Percentiles rank a stretch among this genome's conserved stretches.
Conservation (phyloP, 2,797 vertebrate genomes). For the Chanos chanos region DNA sequence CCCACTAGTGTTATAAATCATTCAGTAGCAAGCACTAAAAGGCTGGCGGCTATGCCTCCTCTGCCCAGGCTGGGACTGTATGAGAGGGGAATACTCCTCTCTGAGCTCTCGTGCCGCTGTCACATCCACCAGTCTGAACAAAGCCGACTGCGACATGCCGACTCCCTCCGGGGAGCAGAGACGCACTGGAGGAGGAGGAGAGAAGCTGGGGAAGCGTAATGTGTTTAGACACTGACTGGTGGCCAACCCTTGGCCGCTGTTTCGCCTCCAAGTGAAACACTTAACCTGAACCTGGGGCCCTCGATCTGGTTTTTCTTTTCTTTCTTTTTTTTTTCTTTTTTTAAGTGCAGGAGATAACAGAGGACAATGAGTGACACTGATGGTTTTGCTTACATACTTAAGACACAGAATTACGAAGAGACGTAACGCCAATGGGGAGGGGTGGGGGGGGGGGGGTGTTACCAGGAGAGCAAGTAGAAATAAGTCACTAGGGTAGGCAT, state of each 20-base stretch:
- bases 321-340: not conserved
- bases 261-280: slow-evolving; percentile 51
- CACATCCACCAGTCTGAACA: slow-evolving; percentile 22
- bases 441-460: too few relatives aligned
- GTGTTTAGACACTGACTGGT: slow-evolving; percentile 53
- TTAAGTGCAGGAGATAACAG: too few relatives aligned
- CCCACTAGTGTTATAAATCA: slow-evolving; percentile 59
- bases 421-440: too few relatives aligned
- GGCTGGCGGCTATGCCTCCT: slow-evolving; percentile 21
- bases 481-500: too few relatives aligned
- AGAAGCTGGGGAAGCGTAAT: slow-evolving; percentile 33
- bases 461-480: too few relatives aligned
- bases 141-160: slow-evolving; percentile 24
- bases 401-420: too few relatives aligned
- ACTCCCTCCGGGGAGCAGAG: slow-evolving; percentile 18
- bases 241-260: slow-evolving; percentile 51
- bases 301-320: too few relatives aligned
- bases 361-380: too few relatives aligned
- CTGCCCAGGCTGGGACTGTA: not conserved
- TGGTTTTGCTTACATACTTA: too few relatives aligned
- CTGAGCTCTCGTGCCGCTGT: slow-evolving; percentile 24
- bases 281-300: slow-evolving; percentile 47
- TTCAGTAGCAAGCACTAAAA: slow-evolving; percentile 49
- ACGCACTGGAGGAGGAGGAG: slow-evolving; percentile 32
- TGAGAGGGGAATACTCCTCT: not conserved